Evolutionary conservation across 2,888 invertebrate species (phyloP).

Genomic region (Epistrophella euchroma): DNA sequence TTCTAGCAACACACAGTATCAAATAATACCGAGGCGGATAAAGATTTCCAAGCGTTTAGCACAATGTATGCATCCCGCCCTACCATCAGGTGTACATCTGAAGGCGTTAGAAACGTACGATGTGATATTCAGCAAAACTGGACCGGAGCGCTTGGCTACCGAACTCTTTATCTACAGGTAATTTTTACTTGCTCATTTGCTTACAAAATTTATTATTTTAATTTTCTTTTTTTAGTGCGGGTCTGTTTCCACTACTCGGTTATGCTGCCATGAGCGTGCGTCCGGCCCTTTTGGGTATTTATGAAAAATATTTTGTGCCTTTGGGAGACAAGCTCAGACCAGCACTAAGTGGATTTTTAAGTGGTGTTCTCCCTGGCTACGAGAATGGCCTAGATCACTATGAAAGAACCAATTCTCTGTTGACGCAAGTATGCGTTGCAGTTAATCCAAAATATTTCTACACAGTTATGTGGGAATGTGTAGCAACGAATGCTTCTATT

Average conservation of each 20-base stretch:
- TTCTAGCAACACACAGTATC: constrained; percentile 91
- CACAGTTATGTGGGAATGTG: constrained; percentile 94
- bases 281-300: constrained; percentile 91
- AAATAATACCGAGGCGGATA: constrained; percentile 93
- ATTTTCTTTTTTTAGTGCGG: constrained; percentile 83
- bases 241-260: constrained; percentile 94
- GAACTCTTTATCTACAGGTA: constrained; percentile 93
- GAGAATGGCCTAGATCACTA: constrained; percentile 94
- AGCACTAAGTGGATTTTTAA: constrained; percentile 93
- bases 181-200: constrained; percentile 52
- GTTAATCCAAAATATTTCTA: constrained; percentile 92
- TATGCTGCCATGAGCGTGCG: constrained; percentile 96
- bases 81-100: constrained; percentile 95
- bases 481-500: constrained; percentile 91
- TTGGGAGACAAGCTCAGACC: constrained; percentile 89
- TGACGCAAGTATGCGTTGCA: constrained; percentile 87
- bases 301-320: constrained; percentile 94
- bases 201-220: neutral
- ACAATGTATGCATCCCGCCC: constrained; percentile 96
- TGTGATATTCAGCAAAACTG: constrained; percentile 94
- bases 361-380: constrained; percentile 93
- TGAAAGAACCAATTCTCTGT: constrained; percentile 86
- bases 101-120: constrained; percentile 96
- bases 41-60: constrained; percentile 95
- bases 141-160: constrained; percentile 90